Evolutionary conservation across 2,888 invertebrate species (phyloP).

Genomic region (Diploptera punctata): DNA sequence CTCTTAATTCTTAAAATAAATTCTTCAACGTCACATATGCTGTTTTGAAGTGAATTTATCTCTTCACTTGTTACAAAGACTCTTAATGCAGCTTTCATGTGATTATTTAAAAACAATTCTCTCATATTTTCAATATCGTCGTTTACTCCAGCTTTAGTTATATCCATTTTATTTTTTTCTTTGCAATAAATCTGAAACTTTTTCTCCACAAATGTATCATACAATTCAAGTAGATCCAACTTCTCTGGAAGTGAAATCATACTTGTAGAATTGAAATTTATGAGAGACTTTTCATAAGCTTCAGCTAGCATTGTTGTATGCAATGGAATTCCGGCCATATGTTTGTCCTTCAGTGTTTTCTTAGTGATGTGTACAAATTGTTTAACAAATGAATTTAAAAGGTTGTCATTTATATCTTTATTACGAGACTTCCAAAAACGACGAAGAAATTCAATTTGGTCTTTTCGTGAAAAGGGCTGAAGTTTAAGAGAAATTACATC

Average conservation of each 20-base stretch:
- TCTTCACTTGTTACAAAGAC: background rate
- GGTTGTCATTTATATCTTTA: background rate
- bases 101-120: no score
- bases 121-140: no score
- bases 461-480: conserved; percentile 12
- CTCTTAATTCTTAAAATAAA: conserved; percentile 15
- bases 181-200: background rate
- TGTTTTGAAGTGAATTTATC: background rate
- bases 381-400: background rate
- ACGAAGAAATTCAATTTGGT: conserved; percentile 22
- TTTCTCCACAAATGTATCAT: background rate
- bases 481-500: conserved; percentile 13
- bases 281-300: background rate
- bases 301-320: conserved; percentile 28
- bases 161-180: no score
- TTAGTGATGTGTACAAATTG: background rate
- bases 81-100: no score
- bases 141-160: no score
- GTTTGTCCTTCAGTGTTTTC: background rate
- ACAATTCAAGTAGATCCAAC: background rate
- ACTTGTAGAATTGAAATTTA: background rate
- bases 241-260: background rate
- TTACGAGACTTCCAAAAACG: conserved; percentile 19
- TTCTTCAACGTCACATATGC: background rate
- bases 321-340: conserved; percentile 26